phyloP scores from a whole-genome alignment of 2,797 vertebrate species.

The Pelobates cultripes region DNA sequence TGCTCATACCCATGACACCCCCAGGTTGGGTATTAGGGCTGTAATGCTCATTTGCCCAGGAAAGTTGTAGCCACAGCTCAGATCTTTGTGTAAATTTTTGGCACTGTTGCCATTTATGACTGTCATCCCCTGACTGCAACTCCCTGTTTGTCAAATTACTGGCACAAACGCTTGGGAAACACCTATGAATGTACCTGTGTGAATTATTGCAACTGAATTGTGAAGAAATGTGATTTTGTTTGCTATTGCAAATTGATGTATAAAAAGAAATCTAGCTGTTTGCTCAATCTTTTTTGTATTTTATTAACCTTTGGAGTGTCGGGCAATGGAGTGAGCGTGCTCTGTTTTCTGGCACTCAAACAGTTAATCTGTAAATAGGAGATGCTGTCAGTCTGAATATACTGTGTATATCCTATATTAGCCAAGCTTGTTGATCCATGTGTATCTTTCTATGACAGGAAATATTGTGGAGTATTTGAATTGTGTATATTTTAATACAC shows the following conservation, averaged over 20 bases:
- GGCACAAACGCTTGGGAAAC: background rate
- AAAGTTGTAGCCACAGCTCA: too few relatives aligned
- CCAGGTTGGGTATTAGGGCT: too few relatives aligned
- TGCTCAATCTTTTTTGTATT: background rate
- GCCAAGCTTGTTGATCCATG: constrained; percentile 45
- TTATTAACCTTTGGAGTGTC: background rate
- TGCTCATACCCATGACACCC: too few relatives aligned
- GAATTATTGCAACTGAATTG: background rate
- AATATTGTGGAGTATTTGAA: constrained; percentile 58
- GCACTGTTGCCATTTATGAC: too few relatives aligned
- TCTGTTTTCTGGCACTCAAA: background rate
- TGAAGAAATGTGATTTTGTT: background rate
- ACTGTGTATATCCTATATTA: constrained; percentile 71
- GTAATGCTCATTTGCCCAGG: too few relatives aligned
- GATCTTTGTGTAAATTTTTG: too few relatives aligned
- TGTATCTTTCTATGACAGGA: constrained; percentile 69
- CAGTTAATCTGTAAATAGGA: constrained; percentile 26
- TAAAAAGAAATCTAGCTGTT: background rate
- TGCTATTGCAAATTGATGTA: constrained; percentile 31
- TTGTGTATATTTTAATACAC: constrained; percentile 79
- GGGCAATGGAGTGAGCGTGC: background rate
- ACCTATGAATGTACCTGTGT: background rate
- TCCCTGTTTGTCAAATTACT: too few relatives aligned
- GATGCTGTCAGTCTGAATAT: constrained; percentile 60
- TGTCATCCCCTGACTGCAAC: too few relatives aligned